Percentiles rank a stretch among this genome's conserved stretches.
Evolutionary conservation across 2,888 invertebrate species (phyloP).

Genomic region (Pherbina coryleti): DNA sequence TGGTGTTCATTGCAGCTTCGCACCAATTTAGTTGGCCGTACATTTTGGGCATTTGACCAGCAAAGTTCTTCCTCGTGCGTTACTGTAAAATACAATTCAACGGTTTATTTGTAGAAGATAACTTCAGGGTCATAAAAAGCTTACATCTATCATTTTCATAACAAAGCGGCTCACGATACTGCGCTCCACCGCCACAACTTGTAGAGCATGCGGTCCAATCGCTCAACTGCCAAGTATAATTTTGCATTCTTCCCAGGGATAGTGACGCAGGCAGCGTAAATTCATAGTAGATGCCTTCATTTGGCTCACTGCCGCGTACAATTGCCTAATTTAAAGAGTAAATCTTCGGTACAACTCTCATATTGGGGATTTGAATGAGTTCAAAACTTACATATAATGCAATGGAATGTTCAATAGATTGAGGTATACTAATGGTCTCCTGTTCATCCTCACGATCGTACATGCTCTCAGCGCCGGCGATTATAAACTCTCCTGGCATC

Average conservation of each 20-base stretch:
- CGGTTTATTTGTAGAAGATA: neutral
- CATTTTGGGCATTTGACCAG: conserved; percentile 72
- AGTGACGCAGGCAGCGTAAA: conserved; percentile 74
- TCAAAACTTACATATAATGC: conserved; percentile 78
- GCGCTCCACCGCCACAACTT: conserved; percentile 83
- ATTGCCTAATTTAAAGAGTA: conserved; percentile 72
- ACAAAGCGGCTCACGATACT: conserved; percentile 72
- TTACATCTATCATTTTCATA: conserved; percentile 70
- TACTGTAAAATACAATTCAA: conserved; percentile 65
- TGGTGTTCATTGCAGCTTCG: conserved; percentile 77
- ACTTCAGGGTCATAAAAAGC: conserved; percentile 24
- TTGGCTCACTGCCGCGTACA: conserved; percentile 79
- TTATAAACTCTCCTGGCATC: conserved; percentile 83
- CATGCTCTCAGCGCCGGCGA: conserved; percentile 83
- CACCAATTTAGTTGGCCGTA: conserved; percentile 74
- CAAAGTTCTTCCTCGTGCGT: conserved; percentile 75
- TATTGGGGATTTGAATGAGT: neutral
- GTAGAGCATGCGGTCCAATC: conserved; percentile 86
- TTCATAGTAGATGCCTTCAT: conserved; percentile 86
- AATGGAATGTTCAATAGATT: conserved; percentile 85
- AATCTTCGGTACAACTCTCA: neutral
- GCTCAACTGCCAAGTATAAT: conserved; percentile 80
- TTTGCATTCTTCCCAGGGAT: conserved; percentile 73
- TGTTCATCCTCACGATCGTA: conserved; percentile 84
- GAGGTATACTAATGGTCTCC: conserved; percentile 85